A percentile compares a stretch with the other conserved stretches of the same genome.
phyloP scores from a whole-genome alignment of 2,888 invertebrate genomes.

The Melikaiella ostensackeni region DNA sequence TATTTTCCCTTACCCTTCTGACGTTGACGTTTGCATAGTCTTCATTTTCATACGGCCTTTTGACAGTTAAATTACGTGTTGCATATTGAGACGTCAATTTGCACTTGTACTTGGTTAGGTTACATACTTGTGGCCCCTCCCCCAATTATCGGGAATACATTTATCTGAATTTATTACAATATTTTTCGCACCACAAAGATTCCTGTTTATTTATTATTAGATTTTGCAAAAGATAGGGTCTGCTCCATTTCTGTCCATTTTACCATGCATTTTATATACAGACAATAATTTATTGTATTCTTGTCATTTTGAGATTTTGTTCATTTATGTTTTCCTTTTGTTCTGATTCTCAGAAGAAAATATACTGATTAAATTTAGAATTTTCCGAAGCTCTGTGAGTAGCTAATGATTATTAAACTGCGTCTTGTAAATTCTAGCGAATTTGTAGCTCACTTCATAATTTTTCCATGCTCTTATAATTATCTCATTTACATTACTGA shows the following conservation, averaged over 20 bases:
- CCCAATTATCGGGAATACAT: neutral
- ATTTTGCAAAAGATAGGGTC: neutral
- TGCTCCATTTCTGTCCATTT: neutral
- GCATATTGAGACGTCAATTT: neutral
- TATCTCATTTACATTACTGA: neutral
- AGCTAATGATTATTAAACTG: too few species aligned
- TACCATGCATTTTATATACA: neutral
- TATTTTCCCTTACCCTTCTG: neutral
- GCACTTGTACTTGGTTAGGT: constrained; percentile 28
- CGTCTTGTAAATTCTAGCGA: neutral
- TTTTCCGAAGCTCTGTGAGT: too few species aligned
- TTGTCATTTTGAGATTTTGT: neutral
- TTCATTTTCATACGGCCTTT: neutral
- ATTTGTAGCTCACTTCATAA: neutral
- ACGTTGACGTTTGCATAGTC: neutral
- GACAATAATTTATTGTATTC: neutral
- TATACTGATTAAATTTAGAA: neutral
- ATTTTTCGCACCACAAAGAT: neutral
- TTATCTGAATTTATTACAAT: neutral
- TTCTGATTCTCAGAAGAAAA: neutral
- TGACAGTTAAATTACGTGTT: neutral
- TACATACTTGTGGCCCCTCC: constrained; percentile 23
- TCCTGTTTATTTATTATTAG: neutral
- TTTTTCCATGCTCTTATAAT: neutral
- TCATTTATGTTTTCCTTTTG: neutral